These are phyloP conservation scores for Tychaedon coryphoeus DNA, from an alignment of 2,113 vertebrate genomes.

Conservation along the genomic window DNA sequence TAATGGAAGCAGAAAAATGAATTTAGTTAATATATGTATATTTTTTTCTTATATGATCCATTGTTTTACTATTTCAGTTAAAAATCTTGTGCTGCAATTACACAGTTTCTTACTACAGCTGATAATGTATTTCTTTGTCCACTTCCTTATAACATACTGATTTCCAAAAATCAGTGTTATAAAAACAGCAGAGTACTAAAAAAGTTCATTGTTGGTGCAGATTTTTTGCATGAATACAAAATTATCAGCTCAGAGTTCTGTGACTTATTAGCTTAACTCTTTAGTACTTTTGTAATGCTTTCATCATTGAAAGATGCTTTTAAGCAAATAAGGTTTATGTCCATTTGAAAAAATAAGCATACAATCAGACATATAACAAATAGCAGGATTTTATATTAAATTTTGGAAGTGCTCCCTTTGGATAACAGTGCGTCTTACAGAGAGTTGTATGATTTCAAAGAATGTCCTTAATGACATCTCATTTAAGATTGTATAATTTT, in stretches of 20 bases:
- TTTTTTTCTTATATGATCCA: background rate
- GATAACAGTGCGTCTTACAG: background rate
- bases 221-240: background rate
- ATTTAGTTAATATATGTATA: background rate
- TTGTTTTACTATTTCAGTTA: background rate
- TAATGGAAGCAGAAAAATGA: background rate
- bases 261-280: background rate
- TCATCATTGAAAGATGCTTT: background rate
- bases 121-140: background rate
- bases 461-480: background rate
- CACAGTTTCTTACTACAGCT: background rate
- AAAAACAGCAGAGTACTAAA: background rate
- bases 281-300: background rate
- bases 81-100: background rate
- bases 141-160: background rate
- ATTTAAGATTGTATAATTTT: background rate
- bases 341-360: background rate
- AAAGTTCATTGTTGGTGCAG: background rate
- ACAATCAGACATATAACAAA: background rate
- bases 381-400: background rate
- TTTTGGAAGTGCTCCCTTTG: background rate
- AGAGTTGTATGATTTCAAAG: background rate
- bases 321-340: background rate
- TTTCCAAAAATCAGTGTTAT: background rate
- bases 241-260: background rate